Base-by-base conservation (phyloP, 1,140 invertebrate species). In the Anthonomus grandis region DNA sequence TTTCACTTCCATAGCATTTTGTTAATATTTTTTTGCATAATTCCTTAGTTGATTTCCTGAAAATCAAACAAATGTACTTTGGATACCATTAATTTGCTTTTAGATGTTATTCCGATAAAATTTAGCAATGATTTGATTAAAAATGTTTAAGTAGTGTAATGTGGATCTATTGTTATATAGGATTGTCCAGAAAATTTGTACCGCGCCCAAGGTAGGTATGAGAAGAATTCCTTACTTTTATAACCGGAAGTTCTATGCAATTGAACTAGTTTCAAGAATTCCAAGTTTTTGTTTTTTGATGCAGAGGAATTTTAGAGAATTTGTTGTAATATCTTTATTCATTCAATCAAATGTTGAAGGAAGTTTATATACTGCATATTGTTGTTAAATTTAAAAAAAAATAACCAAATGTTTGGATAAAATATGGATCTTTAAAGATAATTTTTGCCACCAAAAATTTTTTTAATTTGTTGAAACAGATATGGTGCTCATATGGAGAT, bases 261-360 rank as follows among this genome's bases (percentile, higher is more conserved):
- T 39, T 39, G 37, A 39, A 17, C 37, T 13, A 39, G 37, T 17
- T 39, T n/a, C n/a, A n/a, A n/a, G n/a, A n/a, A n/a, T n/a, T n/a
- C n/a, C n/a, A n/a, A n/a, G n/a, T n/a, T n/a, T n/a, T n/a, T n/a
- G n/a, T n/a, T n/a, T n/a, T n/a, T n/a, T n/a, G n/a, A n/a, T n/a
- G n/a, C n/a, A n/a, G 19, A 39, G 37, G 37, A 39, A 39, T 39
- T 12, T 39, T 39, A 39, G 19, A 17, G 15, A 39, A 39, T 39
- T 13, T 17, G 15, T 17, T 17, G 15, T 8, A 6, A 31, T n/a
- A 31, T 31, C n/a, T 31, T 31, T 31, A 31, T n/a, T n/a, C n/a
- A 31, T n/a, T 31, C n/a, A 31, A 31, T n/a, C n/a, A n/a, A n/a
- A 6, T 31, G 27, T 31, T 6, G 27, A n/a, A n/a, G 6, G 27